Percentiles rank a stretch among this genome's conserved stretches.
These are phyloP conservation scores for Eclectus roratus DNA, from an alignment of 2,113 vertebrate genomes.

Conservation along the genomic window DNA sequence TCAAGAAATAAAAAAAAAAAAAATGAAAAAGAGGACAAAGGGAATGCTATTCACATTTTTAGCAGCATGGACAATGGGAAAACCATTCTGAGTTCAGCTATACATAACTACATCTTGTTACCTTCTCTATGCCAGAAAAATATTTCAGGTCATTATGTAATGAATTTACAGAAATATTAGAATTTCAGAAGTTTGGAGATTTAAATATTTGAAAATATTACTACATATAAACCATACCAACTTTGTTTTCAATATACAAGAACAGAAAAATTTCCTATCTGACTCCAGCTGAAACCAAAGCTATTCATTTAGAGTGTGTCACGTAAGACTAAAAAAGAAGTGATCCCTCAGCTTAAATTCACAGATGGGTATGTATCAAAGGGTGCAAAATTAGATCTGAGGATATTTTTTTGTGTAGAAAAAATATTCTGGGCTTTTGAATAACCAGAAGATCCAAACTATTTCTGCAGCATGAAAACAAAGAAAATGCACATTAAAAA, in stretches of 20 bases:
- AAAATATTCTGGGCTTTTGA: background rate
- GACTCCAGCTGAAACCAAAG: background rate
- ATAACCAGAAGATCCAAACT: background rate
- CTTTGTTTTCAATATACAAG: background rate
- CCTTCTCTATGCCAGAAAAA: background rate
- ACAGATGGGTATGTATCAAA: background rate
- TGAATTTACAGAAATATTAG: background rate
- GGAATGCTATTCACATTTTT: constrained; percentile 19
- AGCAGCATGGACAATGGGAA: background rate
- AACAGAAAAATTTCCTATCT: background rate
- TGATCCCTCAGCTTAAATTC: background rate
- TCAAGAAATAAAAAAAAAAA: constrained; percentile 25
- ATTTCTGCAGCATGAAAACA: background rate
- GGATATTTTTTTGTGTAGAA: background rate
- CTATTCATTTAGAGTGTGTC: background rate
- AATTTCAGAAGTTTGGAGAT: background rate
- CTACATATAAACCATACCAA: background rate
- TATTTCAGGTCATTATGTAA: background rate
- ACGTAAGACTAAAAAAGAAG: background rate
- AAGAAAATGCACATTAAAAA: background rate
- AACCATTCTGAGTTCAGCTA: background rate
- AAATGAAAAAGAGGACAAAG: background rate
- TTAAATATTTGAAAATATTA: constrained; percentile 10
- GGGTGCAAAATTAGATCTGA: background rate
- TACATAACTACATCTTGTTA: background rate